Conservation (phyloP, 2,888 invertebrate genomes). For the Rhopalosiphum nymphaeae region DNA sequence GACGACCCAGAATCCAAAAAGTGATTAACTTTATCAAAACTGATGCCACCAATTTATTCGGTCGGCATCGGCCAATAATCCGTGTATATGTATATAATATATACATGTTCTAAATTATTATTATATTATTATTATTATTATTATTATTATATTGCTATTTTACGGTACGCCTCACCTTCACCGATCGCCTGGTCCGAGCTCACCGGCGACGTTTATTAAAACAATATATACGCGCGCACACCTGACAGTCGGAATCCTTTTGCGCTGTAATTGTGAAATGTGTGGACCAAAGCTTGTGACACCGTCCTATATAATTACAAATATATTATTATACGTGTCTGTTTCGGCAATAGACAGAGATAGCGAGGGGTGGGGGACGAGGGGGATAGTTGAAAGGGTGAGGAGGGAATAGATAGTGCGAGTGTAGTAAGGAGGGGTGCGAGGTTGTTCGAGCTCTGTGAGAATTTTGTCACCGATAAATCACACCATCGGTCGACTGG, state of each 20-base stretch:
- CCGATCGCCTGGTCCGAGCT: neutral
- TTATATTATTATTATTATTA: neutral
- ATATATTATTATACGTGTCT: neutral
- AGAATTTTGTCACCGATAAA: constrained; percentile 45
- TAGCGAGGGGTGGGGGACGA: accelerated
- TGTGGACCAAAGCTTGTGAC: constrained; percentile 11
- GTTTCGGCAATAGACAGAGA: neutral
- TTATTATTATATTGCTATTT: constrained; percentile 9
- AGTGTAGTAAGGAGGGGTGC: neutral
- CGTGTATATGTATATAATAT: neutral
- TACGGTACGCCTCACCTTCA: too few species aligned
- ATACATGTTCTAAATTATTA: neutral
- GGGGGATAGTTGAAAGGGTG: neutral
- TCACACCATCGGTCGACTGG: constrained; percentile 35
- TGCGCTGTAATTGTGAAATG: constrained; percentile 51
- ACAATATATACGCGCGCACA: constrained; percentile 49
- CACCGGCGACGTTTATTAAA: constrained; percentile 42
- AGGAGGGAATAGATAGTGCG: neutral
- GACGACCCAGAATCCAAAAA: constrained; percentile 10
- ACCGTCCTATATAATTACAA: neutral
- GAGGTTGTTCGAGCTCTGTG: neutral
- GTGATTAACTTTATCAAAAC: constrained; percentile 56
- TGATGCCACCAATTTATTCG: constrained; percentile 49
- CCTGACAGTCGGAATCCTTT: constrained; percentile 53
- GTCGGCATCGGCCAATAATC: constrained; percentile 35